Conservation (phyloP, 2,797 vertebrate genomes). For the Diglossa cyanea region DNA sequence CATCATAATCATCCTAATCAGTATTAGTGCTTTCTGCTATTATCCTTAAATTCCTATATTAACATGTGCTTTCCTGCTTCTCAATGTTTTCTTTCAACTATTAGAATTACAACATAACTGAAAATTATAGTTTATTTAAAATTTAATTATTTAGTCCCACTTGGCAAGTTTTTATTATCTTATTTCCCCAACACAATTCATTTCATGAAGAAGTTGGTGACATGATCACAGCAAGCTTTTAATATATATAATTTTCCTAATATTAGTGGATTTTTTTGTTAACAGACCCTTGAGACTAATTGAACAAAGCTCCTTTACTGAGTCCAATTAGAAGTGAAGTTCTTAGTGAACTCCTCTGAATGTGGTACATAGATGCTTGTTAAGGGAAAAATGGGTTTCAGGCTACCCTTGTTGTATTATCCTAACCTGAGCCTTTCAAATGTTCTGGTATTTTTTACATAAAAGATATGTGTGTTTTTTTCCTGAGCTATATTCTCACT, state of each 20-base stretch:
- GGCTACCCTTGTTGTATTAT: background rate
- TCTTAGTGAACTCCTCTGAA: background rate
- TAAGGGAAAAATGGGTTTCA: background rate
- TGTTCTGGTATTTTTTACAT: background rate
- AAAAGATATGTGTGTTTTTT: background rate
- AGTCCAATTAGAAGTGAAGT: background rate
- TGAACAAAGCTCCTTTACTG: background rate
- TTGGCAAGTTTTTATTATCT: constrained; percentile 1
- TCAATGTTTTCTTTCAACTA: background rate
- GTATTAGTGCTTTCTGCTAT: constrained; percentile 28
- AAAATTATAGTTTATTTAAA: constrained; percentile 21
- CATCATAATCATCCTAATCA: constrained; percentile 25
- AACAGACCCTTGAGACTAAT: background rate
- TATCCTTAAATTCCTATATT: constrained; percentile 1
- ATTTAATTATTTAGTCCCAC: background rate
- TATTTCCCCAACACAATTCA: background rate
- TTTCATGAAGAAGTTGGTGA: background rate
- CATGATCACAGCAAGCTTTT: background rate
- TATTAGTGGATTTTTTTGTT: background rate
- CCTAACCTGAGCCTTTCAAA: background rate
- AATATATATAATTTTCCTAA: background rate
- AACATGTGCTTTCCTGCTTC: background rate
- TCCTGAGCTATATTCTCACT: background rate
- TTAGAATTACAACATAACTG: background rate
- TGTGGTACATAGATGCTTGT: rapidly evolving